These are phyloP conservation scores for Ophiothrix spiculata DNA, from an alignment of 35 echinoderm and acorn worm genomes.

Conservation along the genomic window DNA sequence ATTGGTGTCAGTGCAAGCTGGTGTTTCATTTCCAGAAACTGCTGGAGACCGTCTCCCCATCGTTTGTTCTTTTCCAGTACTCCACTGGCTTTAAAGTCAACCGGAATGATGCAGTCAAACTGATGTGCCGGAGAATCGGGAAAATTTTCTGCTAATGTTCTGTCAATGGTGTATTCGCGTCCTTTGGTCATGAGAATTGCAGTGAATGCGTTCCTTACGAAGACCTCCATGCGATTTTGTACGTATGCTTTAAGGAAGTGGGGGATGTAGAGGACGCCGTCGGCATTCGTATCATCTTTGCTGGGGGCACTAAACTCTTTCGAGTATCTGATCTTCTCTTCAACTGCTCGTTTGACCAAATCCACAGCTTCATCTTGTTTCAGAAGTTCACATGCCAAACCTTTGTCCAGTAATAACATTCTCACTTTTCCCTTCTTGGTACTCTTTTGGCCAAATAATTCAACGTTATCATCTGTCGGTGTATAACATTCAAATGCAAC, in stretches of 20 bases:
- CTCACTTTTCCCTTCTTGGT: too few species aligned
- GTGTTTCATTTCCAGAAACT: not conserved
- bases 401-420: not conserved
- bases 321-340: not conserved
- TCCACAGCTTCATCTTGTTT: not conserved
- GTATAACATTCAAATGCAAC: too few species aligned
- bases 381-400: not conserved
- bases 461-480: not conserved
- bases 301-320: not conserved
- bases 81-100: not conserved
- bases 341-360: not conserved
- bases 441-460: not conserved
- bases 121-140: not conserved
- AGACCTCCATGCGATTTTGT: not conserved
- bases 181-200: not conserved
- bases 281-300: not conserved
- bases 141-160: not conserved
- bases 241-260: not conserved
- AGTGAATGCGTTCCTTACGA: not conserved
- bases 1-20: not conserved
- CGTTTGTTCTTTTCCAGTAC: not conserved
- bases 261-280: not conserved
- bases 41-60: not conserved
- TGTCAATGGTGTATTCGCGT: not conserved
- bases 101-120: not conserved